Base-by-base conservation (phyloP, 1,140 invertebrate species). In the Zaprionus ghesquierei region DNA sequence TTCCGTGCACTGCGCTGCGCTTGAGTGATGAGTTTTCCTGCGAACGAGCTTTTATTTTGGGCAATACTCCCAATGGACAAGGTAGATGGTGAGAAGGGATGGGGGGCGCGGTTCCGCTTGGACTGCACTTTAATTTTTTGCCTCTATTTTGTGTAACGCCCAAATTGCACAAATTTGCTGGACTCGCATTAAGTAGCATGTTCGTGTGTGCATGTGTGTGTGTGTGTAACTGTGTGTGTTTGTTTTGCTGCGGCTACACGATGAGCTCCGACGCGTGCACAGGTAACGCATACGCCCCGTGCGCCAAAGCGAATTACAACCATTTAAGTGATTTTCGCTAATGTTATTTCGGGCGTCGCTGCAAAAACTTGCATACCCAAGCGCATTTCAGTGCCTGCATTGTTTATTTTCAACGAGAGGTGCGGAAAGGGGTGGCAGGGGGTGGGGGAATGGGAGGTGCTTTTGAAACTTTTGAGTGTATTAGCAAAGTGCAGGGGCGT, bases 1-100 rank as follows among this genome's bases (percentile, higher is more conserved):
- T 55, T 38, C 29, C 49, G 38, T 27, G 35, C n/a, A 8, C n/a
- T 41, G 35, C 38, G 23, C 31, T 29, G 53, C 71, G 41, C 65
- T 81, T 87, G 81, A 86, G 75, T 86, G 81, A 87, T 86, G 81
- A 86, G 81, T 69, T 87, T 71, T 75, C 35, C 53, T 50, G 66
- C 56, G 69, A 81, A 75, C 75, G 59, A 31, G 56, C 35, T 78
- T 75, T 70, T 66, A 62, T 46, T 54, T 73, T n/a, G 50, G 44
- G 33, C 12, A 50, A 53, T 70, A 63, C 27, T 49, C 59, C 44
- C 15, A 23, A 27, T 62, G 41, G 29, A 13, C n/a, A n/a, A n/a
- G n/a, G n/a, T n/a, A n/a, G n/a, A n/a, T n/a, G n/a, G n/a, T n/a
- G n/a, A n/a, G n/a, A n/a, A n/a, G 29, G 33, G 46, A n/a, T 9